Evolutionary conservation across 1,140 invertebrate genomes (phyloP).

Genomic region (Pseudomyrmex pallidus): DNA sequence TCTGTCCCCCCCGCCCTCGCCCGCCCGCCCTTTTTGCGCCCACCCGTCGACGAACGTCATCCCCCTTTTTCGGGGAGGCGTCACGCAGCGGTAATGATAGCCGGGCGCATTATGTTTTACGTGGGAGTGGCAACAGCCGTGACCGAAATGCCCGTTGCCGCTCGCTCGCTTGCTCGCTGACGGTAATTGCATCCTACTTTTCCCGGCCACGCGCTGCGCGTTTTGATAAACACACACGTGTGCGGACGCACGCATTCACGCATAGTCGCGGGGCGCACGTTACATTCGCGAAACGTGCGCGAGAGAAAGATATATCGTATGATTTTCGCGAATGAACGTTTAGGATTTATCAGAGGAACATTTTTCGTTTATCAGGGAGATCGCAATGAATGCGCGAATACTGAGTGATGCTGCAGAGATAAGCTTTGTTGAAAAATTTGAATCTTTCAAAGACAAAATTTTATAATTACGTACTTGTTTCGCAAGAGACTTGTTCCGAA

Average conservation of each 20-base stretch:
- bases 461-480: background rate
- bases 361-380: background rate
- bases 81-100: constrained; percentile 68
- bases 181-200: constrained; percentile 70
- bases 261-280: constrained; percentile 3
- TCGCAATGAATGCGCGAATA: background rate
- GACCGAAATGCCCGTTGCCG: constrained; percentile 63
- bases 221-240: constrained; percentile 59
- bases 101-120: constrained; percentile 68
- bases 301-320: constrained; percentile 12
- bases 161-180: constrained; percentile 41
- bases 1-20: background rate
- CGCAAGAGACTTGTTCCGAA: background rate
- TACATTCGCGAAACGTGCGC: background rate
- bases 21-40: constrained; percentile 50
- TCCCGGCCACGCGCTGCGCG: constrained; percentile 46
- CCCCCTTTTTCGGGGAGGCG: constrained; percentile 63
- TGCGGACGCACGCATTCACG: constrained; percentile 7
- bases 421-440: too few species aligned
- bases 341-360: constrained; percentile 1
- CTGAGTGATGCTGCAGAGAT: background rate
- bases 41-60: constrained; percentile 41
- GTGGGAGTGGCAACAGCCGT: constrained; percentile 70
- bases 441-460: background rate
- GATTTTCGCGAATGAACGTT: constrained; percentile 30